Conservation (phyloP, 2,888 invertebrate species). For the Troides oblongomaculatus region DNA sequence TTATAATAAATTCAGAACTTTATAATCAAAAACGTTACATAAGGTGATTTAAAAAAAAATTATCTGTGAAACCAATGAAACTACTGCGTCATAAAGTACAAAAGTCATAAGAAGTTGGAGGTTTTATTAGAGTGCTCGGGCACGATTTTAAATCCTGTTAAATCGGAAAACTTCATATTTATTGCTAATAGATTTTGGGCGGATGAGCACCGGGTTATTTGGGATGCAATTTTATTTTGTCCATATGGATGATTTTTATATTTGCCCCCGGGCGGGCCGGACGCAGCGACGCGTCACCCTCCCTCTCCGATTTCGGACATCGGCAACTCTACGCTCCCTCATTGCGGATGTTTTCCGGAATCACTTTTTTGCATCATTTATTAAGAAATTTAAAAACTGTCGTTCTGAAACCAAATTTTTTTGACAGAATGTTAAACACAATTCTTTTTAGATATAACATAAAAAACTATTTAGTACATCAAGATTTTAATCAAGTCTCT, state of each 20-base stretch:
- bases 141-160: constrained; percentile 73
- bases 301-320: constrained; percentile 66
- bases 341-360: constrained; percentile 38
- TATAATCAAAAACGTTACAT: constrained; percentile 3
- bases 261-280: constrained; percentile 63
- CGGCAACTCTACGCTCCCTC: constrained; percentile 54
- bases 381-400: constrained; percentile 5
- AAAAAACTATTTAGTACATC: no score
- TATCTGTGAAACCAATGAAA: constrained; percentile 53
- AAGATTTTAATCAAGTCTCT: no score
- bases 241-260: constrained; percentile 79
- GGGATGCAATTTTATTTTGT: constrained; percentile 79
- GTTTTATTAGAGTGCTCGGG: constrained; percentile 56
- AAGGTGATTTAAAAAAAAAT: constrained; percentile 22
- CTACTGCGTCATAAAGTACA: constrained; percentile 65
- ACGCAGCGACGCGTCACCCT: constrained; percentile 49
- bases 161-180: constrained; percentile 80
- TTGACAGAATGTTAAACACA: background rate
- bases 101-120: constrained; percentile 64
- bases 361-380: constrained; percentile 39
- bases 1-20: no score
- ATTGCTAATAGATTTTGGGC: constrained; percentile 79
- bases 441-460: no score
- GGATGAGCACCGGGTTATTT: constrained; percentile 76
- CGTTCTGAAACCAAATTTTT: background rate